Base-by-base conservation (phyloP, 2,888 invertebrate genomes). In the Belgica antarctica region DNA sequence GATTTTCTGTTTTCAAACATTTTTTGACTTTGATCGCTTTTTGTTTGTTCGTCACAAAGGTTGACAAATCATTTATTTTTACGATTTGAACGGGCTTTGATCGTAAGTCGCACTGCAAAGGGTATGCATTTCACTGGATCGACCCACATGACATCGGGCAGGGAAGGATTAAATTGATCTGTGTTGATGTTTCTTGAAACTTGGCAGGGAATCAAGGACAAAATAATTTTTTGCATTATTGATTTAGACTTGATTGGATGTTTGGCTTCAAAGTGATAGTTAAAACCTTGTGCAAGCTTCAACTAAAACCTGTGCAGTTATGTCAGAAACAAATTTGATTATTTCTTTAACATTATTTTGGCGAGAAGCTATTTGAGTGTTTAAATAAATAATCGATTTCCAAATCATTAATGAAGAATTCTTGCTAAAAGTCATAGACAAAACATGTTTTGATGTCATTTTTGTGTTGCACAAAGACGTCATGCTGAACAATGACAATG, bases 21-120 rank as follows among this genome's bases (percentile, higher is more conserved):
- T 62, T 62, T 57, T 8, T 22, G 4, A 57, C 41, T 63, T 62
- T 19, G 62, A 57, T 57, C 57, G 19, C 3, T 57, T 24, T 27
- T 65, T 65, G 24, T 34, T n/a, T 25, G 63, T 22, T 41, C 34
- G 34, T 31, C 62, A 62, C 31, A 34, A 62, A 62, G 61, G 19
- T 68, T 68, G 68, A 68, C 68, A 68, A 68, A 68, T 68, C 68
- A 68, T 57, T 68, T 57, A 68, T 68, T 68, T 68, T 68, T 68
- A 57, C 27, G 57, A 57, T 28, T 68, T 34, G 31, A 47, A 66
- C 47, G 46, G 27, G 65, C 65, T 41, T 36, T 28, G 63, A 63
- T 36, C 63, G 22, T 34, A 25, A 46, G 27, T 25, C 25, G 27
- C 19, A 47, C 47, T 22, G 46, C 8, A 17, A n/a, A 47, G 27